Evolutionary conservation across 2,113 vertebrate genomes (phyloP), one percentile per base, ranked within the genome.

Genomic region (Donacobius atricapilla): DNA sequence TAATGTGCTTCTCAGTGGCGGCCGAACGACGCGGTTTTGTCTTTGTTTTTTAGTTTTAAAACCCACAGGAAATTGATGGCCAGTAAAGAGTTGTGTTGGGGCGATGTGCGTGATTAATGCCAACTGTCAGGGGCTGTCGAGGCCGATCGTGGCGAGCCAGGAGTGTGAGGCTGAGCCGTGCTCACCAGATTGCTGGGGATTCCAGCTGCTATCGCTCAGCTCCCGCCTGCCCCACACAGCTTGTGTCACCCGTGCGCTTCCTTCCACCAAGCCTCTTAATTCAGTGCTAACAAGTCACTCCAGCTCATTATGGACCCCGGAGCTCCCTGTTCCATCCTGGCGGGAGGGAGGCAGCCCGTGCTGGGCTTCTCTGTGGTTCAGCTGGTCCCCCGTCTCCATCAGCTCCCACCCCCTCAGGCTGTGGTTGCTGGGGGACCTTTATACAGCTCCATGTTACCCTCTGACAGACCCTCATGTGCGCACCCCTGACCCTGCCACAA

Each of bases 1-100:
- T 98, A 98, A 98, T 98, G 98, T 97, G 97, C 98, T 98, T 98
- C 98, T 97, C 98, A 98, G 98, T 97, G 96, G 98, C 98, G 87
- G 96, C 97, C 97, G 86, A 96, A 93, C 97, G 93, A 97, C 95
- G 86, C 57, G 97, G 92, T 96, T 97, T 97, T 97, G 97, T 96
- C 97, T 97, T 98, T 97, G 97, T 96, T 97, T 97, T 98, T 82
- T 79, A 89, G 97, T 90, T 97, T 98, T 97, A 98, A 96, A 98
- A 96, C 97, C 98, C 98, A 96, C 93, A 97, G 98, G 97, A 96
- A 98, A 97, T 97, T 97, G 98, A 98, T 98, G 98, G 98, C 98
- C 98, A 97, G 98, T 98, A 97, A 98, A 98, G 98, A 98, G 98
- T 97, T 98, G 98, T 98, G 98, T 97, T 97, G 95, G 98, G 98